phyloP scores from a whole-genome alignment of 2,113 vertebrate genomes.

The Pachypanchax playfairii region DNA sequence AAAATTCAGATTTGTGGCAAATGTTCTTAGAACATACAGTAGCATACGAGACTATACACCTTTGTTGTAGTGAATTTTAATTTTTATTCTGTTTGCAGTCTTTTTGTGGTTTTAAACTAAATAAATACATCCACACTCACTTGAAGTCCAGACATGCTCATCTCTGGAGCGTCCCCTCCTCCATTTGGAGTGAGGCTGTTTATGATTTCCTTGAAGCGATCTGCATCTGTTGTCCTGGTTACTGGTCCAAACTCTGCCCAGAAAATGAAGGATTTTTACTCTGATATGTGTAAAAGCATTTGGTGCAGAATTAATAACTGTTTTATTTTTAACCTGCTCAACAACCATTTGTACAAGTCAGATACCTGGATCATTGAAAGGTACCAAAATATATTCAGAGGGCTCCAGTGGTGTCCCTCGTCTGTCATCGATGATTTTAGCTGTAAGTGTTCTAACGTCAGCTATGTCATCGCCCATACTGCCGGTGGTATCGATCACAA shows the following conservation, averaged over 20 bases:
- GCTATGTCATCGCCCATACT: conserved; percentile 70
- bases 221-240: conserved; percentile 59
- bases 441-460: conserved; percentile 49
- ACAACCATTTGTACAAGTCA: background rate
- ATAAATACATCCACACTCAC: conserved; percentile 42
- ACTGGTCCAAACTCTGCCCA: conserved; percentile 70
- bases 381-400: conserved; percentile 69
- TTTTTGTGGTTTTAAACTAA: background rate
- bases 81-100: background rate
- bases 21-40: too few species aligned
- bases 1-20: too few species aligned
- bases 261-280: background rate
- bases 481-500: conserved; percentile 76
- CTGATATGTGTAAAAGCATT: background rate
- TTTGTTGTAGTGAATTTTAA: background rate
- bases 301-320: too few species aligned
- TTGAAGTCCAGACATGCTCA: conserved; percentile 70
- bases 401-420: conserved; percentile 61
- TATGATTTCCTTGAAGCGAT: conserved; percentile 60
- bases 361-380: conserved; percentile 74
- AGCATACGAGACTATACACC: too few species aligned
- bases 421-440: conserved; percentile 65
- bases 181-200: conserved; percentile 43
- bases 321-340: background rate
- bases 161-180: conserved; percentile 70